Evolutionary conservation across 2,888 invertebrate species (phyloP).

Genomic region (Sepiola atlantica): DNA sequence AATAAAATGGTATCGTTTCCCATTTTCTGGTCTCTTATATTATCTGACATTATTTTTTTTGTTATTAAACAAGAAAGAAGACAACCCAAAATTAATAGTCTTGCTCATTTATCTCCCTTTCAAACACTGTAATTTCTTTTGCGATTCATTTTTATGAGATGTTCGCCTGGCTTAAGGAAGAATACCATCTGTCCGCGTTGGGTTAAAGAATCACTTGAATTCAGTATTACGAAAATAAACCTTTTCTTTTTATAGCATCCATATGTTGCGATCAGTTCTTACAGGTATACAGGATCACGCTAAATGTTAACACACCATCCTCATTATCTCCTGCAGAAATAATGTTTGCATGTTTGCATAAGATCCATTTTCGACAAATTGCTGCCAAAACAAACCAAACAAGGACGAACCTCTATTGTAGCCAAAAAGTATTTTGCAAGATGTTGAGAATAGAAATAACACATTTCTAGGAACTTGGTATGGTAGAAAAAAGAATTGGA

Average conservation of each 20-base stretch:
- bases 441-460: too few species aligned
- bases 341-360: too few species aligned
- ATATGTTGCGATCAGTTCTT: background rate
- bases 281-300: too few species aligned
- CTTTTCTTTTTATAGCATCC: background rate
- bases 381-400: too few species aligned
- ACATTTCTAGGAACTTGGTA: too few species aligned
- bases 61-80: background rate
- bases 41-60: background rate
- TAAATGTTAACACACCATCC: too few species aligned
- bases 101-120: background rate
- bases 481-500: too few species aligned
- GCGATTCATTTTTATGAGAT: conserved; percentile 5
- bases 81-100: background rate
- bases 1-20: conserved; percentile 12
- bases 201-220: too few species aligned
- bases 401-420: too few species aligned
- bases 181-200: background rate
- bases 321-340: too few species aligned
- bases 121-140: background rate
- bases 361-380: too few species aligned
- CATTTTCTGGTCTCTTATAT: background rate
- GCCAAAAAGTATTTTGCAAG: too few species aligned
- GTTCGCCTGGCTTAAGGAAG: background rate
- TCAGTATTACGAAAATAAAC: background rate